Conservation (phyloP, 2,888 invertebrate species). For the Panorpa germanica region DNA sequence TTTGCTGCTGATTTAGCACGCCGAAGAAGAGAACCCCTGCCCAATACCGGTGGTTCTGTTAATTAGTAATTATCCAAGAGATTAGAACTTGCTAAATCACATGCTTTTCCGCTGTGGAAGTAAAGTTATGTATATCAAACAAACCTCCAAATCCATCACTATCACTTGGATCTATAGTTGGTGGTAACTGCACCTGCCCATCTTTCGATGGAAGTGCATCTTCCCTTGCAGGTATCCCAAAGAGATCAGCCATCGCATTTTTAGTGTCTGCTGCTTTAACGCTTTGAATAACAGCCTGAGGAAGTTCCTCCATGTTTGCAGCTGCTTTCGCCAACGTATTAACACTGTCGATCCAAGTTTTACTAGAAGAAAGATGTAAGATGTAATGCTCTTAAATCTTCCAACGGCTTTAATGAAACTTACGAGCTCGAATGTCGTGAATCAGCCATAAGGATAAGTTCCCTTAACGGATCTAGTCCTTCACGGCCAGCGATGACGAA, state of each 20-base stretch:
- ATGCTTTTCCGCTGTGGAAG: not conserved
- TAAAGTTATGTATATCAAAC: slow-evolving; percentile 4
- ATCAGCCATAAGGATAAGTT: slow-evolving; percentile 39
- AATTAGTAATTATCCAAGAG: slow-evolving; percentile 9
- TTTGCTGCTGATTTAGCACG: slow-evolving; percentile 42
- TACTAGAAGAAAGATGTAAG: too few species aligned
- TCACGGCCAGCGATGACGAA: too few species aligned
- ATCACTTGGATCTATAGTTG: slow-evolving; percentile 33
- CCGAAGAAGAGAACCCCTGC: slow-evolving; percentile 42
- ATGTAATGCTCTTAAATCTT: too few species aligned
- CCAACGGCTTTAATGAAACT: too few species aligned
- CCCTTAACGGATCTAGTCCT: slow-evolving; percentile 47
- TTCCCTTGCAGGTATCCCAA: slow-evolving; percentile 24
- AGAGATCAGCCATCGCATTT: slow-evolving; percentile 28
- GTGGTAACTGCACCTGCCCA: slow-evolving; percentile 21
- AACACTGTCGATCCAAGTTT: too few species aligned
- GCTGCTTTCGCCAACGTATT: too few species aligned
- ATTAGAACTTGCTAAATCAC: not conserved
- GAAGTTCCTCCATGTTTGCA: too few species aligned
- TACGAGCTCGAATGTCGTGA: too few species aligned
- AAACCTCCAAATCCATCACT: slow-evolving; percentile 43
- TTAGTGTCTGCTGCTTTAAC: slow-evolving; percentile 27
- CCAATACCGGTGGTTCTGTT: slow-evolving; percentile 40
- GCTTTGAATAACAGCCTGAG: too few species aligned
- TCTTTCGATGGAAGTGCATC: slow-evolving; percentile 22